Evolutionary conservation across 2,113 vertebrate species (phyloP).

Genomic region (Trogon surrucura): DNA sequence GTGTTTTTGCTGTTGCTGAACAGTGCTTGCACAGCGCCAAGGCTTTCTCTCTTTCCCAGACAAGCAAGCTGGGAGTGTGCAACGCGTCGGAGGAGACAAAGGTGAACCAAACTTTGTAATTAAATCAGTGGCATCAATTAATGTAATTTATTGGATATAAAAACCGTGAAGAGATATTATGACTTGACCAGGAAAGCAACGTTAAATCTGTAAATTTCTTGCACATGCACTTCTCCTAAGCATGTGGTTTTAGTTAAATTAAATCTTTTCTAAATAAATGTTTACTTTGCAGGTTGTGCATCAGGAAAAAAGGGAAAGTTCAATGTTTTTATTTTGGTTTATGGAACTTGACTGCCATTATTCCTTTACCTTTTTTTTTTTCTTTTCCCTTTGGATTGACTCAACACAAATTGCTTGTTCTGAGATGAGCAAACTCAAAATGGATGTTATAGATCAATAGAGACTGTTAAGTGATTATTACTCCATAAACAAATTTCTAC

Average conservation of each 20-base stretch:
- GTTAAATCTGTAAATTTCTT: neutral
- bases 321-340: neutral
- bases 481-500: neutral
- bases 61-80: neutral
- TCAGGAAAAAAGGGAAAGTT: neutral
- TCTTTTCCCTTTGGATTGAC: neutral
- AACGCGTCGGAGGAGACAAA: neutral
- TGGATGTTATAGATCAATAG: neutral
- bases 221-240: neutral
- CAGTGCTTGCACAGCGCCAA: neutral
- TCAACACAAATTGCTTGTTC: neutral
- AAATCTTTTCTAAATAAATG: neutral
- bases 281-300: neutral
- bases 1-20: neutral
- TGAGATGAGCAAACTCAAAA: neutral
- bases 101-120: neutral
- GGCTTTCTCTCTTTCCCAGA: neutral
- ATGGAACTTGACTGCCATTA: neutral
- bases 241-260: neutral
- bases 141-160: neutral
- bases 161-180: neutral
- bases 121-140: neutral
- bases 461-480: neutral
- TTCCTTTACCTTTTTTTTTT: neutral
- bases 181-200: neutral